phyloP scores from a whole-genome alignment of 1,140 invertebrate species.

The Papilio machaon region DNA sequence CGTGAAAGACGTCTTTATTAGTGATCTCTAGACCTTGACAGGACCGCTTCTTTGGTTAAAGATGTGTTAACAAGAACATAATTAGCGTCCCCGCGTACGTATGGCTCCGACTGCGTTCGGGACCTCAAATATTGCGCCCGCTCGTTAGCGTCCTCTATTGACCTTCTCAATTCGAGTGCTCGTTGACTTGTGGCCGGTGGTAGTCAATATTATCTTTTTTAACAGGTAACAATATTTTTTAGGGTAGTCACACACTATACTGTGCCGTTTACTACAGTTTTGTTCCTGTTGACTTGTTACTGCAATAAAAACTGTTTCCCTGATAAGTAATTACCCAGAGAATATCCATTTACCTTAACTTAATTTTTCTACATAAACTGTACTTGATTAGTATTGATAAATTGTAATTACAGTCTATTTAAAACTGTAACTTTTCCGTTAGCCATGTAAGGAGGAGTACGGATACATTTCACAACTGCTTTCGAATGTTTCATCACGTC shows the following conservation, averaged over 20 bases:
- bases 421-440: neutral
- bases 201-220: slow-evolving; percentile 1
- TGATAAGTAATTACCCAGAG: too few relatives aligned
- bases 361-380: too few relatives aligned
- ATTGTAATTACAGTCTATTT: too few relatives aligned
- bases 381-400: too few relatives aligned
- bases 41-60: neutral
- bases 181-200: neutral
- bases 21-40: neutral
- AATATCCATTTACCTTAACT: too few relatives aligned
- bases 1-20: neutral
- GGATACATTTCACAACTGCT: neutral
- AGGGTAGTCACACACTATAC: neutral
- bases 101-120: slow-evolving; percentile 5
- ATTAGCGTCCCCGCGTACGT: slow-evolving; percentile 18
- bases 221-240: neutral
- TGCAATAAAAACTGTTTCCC: too few relatives aligned
- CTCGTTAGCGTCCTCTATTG: slow-evolving; percentile 7
- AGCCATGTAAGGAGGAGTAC: neutral
- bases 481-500: neutral
- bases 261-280: neutral
- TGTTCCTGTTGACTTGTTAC: neutral
- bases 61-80: slow-evolving; percentile 11
- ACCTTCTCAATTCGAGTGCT: neutral
- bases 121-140: slow-evolving; percentile 13